Evolutionary conservation across 1,140 invertebrate genomes (phyloP).

Genomic region (Amyelois transitella): DNA sequence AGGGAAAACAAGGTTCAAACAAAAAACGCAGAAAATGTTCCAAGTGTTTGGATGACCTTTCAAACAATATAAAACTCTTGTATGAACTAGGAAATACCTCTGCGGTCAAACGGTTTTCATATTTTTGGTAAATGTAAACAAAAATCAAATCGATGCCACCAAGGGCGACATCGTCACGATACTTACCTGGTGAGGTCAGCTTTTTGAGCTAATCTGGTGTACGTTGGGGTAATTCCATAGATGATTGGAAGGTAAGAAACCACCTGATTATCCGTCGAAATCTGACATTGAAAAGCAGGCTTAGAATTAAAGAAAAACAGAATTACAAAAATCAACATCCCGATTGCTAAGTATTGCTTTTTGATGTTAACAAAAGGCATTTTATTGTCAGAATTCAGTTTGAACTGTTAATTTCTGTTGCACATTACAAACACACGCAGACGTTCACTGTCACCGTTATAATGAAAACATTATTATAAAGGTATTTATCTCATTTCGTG

Average conservation of each 20-base stretch:
- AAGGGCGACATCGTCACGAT: constrained; percentile 57
- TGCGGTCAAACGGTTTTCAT: too few relatives aligned
- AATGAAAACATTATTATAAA: constrained; percentile 8
- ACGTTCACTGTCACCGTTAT: background rate
- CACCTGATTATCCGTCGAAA: constrained; percentile 46
- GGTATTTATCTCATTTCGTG: background rate
- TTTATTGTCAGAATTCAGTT: constrained; percentile 39
- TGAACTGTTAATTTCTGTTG: background rate
- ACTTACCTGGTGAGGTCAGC: constrained; percentile 91
- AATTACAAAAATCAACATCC: constrained; percentile 62
- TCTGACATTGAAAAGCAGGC: constrained; percentile 63
- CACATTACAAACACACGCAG: constrained; percentile 3
- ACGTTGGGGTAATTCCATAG: constrained; percentile 95
- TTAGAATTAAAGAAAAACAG: constrained; percentile 64
- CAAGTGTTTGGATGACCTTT: too few relatives aligned
- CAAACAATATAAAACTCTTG: too few relatives aligned
- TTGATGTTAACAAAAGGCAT: constrained; percentile 68
- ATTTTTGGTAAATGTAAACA: constrained; percentile 17
- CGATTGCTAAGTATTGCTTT: constrained; percentile 66
- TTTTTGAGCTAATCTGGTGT: constrained; percentile 92
- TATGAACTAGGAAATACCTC: too few relatives aligned
- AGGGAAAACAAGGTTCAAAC: too few relatives aligned
- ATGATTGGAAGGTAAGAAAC: constrained; percentile 77
- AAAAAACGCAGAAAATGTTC: too few relatives aligned
- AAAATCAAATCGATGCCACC: constrained; percentile 25